Conservation (phyloP, 2,797 vertebrate genomes). For the Trachurus trachurus region DNA sequence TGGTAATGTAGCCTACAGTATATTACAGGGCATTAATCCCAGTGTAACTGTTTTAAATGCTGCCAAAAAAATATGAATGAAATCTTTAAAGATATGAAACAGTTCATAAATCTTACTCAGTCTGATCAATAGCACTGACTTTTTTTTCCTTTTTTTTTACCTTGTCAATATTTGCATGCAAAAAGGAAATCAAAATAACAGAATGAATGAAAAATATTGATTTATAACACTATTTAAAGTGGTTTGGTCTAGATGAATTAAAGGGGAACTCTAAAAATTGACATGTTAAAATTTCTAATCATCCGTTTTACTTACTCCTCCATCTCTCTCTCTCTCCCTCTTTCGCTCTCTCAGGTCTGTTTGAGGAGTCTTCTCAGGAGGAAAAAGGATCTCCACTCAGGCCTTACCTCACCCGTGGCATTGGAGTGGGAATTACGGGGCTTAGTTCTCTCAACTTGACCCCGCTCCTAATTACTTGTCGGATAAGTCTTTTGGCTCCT, state of each 20-base stretch:
- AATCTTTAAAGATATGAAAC: no score
- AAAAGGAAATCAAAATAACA: not conserved
- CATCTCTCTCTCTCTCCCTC: slow-evolving; percentile 4
- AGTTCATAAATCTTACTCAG: no score
- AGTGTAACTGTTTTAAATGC: slow-evolving; percentile 2
- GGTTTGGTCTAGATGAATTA: not conserved
- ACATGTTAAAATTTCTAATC: not conserved
- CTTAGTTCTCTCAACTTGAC: slow-evolving; percentile 87
- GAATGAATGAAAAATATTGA: not conserved
- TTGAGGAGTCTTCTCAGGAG: slow-evolving; percentile 44
- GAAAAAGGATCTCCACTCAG: slow-evolving; percentile 59
- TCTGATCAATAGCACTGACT: not conserved
- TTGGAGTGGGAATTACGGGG: slow-evolving; percentile 80
- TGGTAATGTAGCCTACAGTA: not conserved
- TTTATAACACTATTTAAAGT: not conserved
- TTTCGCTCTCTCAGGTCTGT: slow-evolving; percentile 17
- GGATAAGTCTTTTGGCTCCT: slow-evolving; percentile 85
- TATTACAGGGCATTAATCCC: not conserved
- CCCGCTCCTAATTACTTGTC: slow-evolving; percentile 87
- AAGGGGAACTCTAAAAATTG: not conserved
- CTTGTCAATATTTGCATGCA: not conserved
- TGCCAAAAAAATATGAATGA: no score
- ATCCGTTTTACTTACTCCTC: slow-evolving; percentile 3
- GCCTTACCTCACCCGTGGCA: slow-evolving; percentile 77
- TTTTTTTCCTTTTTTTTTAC: not conserved